These are phyloP conservation scores for Tamias sibiricus DNA, from an alignment of 2,113 vertebrate genomes.

Conservation along the genomic window DNA sequence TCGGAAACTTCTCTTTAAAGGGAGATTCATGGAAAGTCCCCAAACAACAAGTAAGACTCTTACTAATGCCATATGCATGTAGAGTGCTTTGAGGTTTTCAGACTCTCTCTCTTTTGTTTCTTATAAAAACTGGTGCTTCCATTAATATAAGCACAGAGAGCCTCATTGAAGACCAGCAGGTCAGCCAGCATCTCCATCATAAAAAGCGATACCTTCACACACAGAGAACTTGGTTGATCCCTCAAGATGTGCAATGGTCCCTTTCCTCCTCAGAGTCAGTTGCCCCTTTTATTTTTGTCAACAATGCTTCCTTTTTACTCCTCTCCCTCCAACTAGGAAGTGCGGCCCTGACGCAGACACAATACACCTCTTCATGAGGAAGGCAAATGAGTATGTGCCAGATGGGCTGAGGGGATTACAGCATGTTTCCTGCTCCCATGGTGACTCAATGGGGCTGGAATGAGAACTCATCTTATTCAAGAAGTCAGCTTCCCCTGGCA, in stretches of 20 bases:
- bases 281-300: slow-evolving; percentile 66
- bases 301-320: slow-evolving; percentile 77
- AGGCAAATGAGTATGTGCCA: slow-evolving; percentile 83
- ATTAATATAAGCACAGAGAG: not conserved
- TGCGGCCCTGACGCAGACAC: slow-evolving; percentile 80
- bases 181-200: not conserved
- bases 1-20: not conserved
- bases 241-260: not conserved
- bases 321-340: slow-evolving; percentile 84
- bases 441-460: slow-evolving; percentile 84
- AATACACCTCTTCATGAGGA: slow-evolving; percentile 88
- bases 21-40: not conserved
- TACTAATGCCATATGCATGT: not conserved
- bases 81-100: not conserved
- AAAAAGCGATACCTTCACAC: not conserved
- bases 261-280: slow-evolving; percentile 28
- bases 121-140: not conserved
- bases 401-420: slow-evolving; percentile 84
- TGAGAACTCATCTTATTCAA: slow-evolving; percentile 83
- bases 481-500: slow-evolving; percentile 74
- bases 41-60: not conserved
- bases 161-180: not conserved
- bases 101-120: not conserved
- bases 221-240: not conserved
- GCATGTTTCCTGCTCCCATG: slow-evolving; percentile 86